phyloP scores from a whole-genome alignment of 53 echinoderm and acorn worm species.

The Patiria pectinifera region DNA sequence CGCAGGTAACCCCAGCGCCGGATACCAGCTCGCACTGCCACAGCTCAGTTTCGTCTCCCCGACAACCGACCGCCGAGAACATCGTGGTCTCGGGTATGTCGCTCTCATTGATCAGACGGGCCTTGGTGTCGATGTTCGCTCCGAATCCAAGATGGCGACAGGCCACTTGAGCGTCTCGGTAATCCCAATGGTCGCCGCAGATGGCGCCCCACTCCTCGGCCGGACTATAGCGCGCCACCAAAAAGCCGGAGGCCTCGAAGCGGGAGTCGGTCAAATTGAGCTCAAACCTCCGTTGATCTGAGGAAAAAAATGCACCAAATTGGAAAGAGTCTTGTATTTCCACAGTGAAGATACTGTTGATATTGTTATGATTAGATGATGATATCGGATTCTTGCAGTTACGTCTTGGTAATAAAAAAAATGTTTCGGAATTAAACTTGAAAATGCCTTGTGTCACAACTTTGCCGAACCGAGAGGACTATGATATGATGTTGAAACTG shows the following conservation, averaged over 20 bases:
- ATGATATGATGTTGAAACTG: too few species aligned
- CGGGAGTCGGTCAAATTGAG: too few species aligned
- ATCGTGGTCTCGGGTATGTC: not conserved
- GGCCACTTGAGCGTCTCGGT: not conserved
- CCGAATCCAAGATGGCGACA: slow-evolving; percentile 35
- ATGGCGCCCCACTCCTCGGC: slow-evolving; percentile 15
- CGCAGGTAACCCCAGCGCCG: not conserved
- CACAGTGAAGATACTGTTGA: too few species aligned
- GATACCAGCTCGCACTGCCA: not conserved
- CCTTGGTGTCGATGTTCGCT: not conserved
- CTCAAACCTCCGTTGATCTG: too few species aligned
- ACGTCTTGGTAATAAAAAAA: too few species aligned
- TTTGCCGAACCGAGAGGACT: too few species aligned
- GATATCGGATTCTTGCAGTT: too few species aligned
- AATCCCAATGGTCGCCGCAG: not conserved
- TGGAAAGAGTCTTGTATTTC: too few species aligned
- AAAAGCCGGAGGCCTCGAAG: not conserved
- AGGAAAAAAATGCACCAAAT: too few species aligned
- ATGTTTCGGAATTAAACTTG: too few species aligned
- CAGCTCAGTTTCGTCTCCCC: not conserved
- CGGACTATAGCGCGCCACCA: not conserved
- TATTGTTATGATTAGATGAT: too few species aligned
- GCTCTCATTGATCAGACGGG: not conserved
- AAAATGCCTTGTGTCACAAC: too few species aligned
- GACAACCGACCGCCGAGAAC: slow-evolving; percentile 4